Evolutionary conservation across 2,797 vertebrate species (phyloP), one percentile per base, ranked within the genome.

Genomic region (Paguma larvata): DNA sequence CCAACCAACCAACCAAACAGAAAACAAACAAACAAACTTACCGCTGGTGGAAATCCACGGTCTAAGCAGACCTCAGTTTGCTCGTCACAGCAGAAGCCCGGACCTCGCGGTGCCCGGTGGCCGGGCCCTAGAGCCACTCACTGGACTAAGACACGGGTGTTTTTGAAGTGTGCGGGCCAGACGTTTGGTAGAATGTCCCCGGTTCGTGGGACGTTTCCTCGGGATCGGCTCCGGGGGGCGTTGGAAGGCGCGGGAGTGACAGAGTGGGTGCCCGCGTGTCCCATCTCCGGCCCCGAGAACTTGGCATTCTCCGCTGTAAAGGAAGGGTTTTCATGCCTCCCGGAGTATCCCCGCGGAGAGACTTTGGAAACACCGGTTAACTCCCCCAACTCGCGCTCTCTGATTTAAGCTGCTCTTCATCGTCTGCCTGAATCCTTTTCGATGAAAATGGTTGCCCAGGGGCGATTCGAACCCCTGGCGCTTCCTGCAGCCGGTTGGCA

Each of bases 71-170:
- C 46, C 32, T 59, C 5, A 9, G 0, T 4, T 38, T 9, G 15
- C 44, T 38, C 19, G 27, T 12, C 5, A 27, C 0, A 48, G 51
- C 65, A n/a, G 30, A 14, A 9, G 8, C 46, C 82, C 14, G 5
- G 34, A 4, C 3, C 41, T 1, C 1, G 6, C 63, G 12, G 1
- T 38, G 7, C 7, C 10, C n/a, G 27, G n/a, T 34, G 41, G 23
- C 16, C n/a, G 5, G 25, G 0, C 56, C 56, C 59, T 14, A 21
- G 7, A 46, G 32, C 48, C 34, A 4, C 59, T n/a, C 38, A 27
- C 19, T 72, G 32, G 5, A 3, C 59, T 27, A 72, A 65, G 32
- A 70, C 38, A 4, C 25, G 0, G 25, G 2, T 6, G 4, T 10
- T 38, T 73, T 46, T 27, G 51, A 30, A 34, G 32, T 5, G 27